A percentile compares a stretch with the other conserved stretches of the same genome.
Evolutionary conservation across 1,140 invertebrate species (phyloP).

Genomic region (Aphidius ervi): DNA sequence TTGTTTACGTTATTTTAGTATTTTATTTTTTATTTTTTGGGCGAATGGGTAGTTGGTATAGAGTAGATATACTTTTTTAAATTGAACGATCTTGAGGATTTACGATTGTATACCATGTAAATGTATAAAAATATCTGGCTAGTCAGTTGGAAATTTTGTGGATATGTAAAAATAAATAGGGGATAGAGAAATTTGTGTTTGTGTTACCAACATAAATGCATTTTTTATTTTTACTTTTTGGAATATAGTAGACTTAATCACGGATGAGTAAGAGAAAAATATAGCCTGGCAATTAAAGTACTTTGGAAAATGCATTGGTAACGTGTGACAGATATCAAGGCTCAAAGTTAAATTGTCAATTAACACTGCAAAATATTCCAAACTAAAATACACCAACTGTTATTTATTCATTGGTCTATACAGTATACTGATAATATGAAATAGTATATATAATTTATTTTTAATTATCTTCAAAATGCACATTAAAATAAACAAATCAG

Average conservation of each 20-base stretch:
- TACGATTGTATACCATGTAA: constrained; percentile 22
- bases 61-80: constrained; percentile 18
- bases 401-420: constrained; percentile 15
- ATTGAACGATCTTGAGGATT: constrained; percentile 26
- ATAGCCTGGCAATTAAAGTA: constrained; percentile 15
- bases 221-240: too few species aligned
- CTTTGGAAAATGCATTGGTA: constrained; percentile 2
- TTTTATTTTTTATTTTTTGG: constrained; percentile 1
- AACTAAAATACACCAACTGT: background rate
- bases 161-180: constrained; percentile 8
- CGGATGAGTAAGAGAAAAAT: too few species aligned
- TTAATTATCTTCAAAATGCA: too few species aligned
- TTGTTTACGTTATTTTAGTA: background rate
- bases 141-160: constrained; percentile 15
- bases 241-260: too few species aligned
- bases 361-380: constrained; percentile 13
- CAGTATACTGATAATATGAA: background rate
- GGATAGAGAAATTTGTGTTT: too few species aligned
- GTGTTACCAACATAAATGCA: too few species aligned
- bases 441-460: background rate
- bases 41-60: background rate
- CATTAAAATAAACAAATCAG: too few species aligned
- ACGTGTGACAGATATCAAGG: constrained; percentile 5
- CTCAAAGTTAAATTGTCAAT: constrained; percentile 22
- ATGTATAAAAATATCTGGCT: constrained; percentile 23